Evolutionary conservation across 2,113 vertebrate species (phyloP), one percentile per base, ranked within the genome.

Genomic region (Uropsilus gracilis): DNA sequence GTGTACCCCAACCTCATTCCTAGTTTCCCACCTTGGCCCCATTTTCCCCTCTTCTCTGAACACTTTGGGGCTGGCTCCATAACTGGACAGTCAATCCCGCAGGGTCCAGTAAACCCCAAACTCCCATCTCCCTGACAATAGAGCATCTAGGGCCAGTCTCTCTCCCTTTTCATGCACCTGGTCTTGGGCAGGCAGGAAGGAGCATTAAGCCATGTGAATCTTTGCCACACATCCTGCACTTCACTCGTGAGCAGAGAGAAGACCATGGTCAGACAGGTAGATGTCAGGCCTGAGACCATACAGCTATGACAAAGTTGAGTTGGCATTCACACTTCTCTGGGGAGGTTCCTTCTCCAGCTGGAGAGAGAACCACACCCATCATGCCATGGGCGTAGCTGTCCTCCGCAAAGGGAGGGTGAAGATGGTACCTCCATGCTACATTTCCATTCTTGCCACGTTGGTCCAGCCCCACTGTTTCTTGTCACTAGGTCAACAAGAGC

Each of bases 401-500:
- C 53, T 22, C 22, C 10, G 89, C 84, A 32, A 53, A 50, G 7
- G 30, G 37, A 75, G 37, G 8, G 39, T 37, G 63, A 63, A 91
- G 80, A 42, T 88, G 76, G 48, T 73, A 68, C 85, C 68, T 84
- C 16, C 13, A 1, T 57, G 93, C 73, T 30, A 80, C 30, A 71
- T 95, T 94, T 94, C 83, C 82, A 61, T 76, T 61, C 83, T 75
- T 44, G 87, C 22, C 55, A 57, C 28, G 10, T 87, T 93, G 87
- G 94, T 80, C 72, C 81, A 64, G 80, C 61, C 73, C 18, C 0
- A 11, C 57, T 76, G 89, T 95, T 80, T 86, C 77, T 92, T 63
- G 89, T 97, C 94, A 84, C 96, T 82, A 76, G 32, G 46, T 28
- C 94, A 93, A 91, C 75, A 46, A 22, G 42, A 72, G n/a, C 55